Evolutionary conservation across 2,113 vertebrate species (phyloP).

Genomic region (Callipepla squamata): DNA sequence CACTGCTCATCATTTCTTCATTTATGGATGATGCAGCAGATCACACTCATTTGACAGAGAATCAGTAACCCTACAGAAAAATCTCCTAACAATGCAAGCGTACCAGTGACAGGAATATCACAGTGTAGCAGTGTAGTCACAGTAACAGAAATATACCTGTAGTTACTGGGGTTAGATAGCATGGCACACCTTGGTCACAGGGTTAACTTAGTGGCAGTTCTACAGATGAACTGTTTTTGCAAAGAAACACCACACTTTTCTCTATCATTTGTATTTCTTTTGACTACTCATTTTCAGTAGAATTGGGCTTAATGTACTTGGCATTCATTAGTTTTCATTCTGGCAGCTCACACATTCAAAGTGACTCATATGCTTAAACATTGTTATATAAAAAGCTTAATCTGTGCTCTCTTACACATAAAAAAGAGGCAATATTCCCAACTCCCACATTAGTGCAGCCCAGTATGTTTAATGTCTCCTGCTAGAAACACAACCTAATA

Average conservation of each 20-base stretch:
- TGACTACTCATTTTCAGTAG: neutral
- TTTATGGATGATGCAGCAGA: neutral
- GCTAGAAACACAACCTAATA: neutral
- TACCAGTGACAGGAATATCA: neutral
- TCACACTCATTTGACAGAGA: neutral
- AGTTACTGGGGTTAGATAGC: neutral
- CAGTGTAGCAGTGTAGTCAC: accelerated
- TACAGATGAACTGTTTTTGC: neutral
- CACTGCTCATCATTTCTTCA: neutral
- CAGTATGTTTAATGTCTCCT: neutral
- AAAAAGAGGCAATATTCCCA: neutral
- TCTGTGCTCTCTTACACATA: neutral
- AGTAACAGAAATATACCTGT: neutral
- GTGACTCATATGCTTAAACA: neutral
- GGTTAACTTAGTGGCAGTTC: neutral
- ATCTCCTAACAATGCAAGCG: neutral
- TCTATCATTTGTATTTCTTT: neutral
- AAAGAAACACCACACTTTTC: neutral
- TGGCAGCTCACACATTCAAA: neutral
- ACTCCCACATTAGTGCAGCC: neutral
- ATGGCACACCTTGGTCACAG: accelerated
- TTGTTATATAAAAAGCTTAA: neutral
- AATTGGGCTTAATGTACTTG: neutral
- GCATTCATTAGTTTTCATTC: neutral
- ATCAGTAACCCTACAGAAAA: neutral